These are phyloP conservation scores for Choloepus hoffmanni DNA, from an alignment of 2,113 vertebrate genomes.

Conservation along the genomic window DNA sequence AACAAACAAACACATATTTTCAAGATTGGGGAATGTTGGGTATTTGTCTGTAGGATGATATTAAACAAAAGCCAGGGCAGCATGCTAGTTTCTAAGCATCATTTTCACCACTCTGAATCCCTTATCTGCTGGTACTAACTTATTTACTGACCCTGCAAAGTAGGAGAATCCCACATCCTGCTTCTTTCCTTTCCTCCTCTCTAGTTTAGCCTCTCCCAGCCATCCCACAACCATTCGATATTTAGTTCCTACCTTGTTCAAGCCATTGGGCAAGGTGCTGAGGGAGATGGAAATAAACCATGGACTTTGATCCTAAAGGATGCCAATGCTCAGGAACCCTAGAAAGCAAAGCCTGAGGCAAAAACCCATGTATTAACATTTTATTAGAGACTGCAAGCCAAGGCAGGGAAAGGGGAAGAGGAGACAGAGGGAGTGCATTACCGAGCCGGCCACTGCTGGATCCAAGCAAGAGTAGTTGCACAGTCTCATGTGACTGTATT, in stretches of 20 bases:
- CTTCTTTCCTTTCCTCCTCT: neutral
- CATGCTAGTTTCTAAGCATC: neutral
- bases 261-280: neutral
- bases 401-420: neutral
- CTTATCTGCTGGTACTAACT: neutral
- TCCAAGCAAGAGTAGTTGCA: neutral
- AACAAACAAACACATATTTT: neutral
- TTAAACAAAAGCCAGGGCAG: neutral
- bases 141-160: neutral
- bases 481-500: neutral
- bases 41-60: neutral
- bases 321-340: neutral
- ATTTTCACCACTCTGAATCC: neutral
- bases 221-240: neutral
- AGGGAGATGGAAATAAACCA: neutral
- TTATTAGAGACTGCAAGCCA: neutral
- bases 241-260: neutral
- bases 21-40: neutral
- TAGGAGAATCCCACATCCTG: neutral
- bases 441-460: neutral
- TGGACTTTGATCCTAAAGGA: neutral
- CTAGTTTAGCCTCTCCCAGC: neutral
- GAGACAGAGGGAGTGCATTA: neutral
- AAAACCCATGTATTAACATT: neutral
- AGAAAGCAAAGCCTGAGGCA: neutral